A percentile compares a stretch with the other conserved stretches of the same genome.
Conservation (phyloP, 2,797 vertebrate species). For the Molossus alvarezi region DNA sequence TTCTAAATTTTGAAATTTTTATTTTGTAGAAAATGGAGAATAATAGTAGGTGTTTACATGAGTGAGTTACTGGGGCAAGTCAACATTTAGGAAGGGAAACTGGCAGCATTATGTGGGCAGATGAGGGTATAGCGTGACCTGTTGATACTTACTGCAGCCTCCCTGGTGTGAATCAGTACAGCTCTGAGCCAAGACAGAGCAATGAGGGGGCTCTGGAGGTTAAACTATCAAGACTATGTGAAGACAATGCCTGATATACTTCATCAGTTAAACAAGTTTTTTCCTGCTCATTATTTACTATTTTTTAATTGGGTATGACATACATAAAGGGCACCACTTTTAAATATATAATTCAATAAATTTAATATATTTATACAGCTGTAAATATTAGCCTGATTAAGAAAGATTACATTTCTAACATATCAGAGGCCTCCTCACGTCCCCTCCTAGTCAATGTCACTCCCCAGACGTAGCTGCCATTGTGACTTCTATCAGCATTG, state of each 20-base stretch:
- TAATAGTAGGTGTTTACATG: neutral
- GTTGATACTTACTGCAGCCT: neutral
- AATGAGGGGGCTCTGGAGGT: neutral
- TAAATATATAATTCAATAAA: conserved; percentile 32
- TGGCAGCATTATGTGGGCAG: neutral
- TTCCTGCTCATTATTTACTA: conserved; percentile 37
- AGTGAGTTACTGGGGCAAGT: neutral
- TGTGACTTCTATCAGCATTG: conserved; percentile 14
- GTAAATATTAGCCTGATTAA: neutral
- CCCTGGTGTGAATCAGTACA: neutral
- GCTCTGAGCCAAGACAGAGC: neutral
- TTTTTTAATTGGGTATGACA: conserved; percentile 20
- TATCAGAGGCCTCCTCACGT: neutral
- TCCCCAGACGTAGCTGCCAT: neutral
- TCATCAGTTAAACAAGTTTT: neutral
- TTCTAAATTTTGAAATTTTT: neutral
- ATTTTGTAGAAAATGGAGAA: conserved; percentile 13
- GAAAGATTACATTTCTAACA: neutral
- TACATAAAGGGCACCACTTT: neutral
- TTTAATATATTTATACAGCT: conserved; percentile 26
- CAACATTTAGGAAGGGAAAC: neutral
- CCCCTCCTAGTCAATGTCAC: neutral
- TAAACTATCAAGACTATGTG: neutral
- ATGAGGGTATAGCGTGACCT: neutral
- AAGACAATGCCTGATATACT: neutral